phyloP scores from a whole-genome alignment of 2,797 vertebrate species.

The Euthynnus affinis region DNA sequence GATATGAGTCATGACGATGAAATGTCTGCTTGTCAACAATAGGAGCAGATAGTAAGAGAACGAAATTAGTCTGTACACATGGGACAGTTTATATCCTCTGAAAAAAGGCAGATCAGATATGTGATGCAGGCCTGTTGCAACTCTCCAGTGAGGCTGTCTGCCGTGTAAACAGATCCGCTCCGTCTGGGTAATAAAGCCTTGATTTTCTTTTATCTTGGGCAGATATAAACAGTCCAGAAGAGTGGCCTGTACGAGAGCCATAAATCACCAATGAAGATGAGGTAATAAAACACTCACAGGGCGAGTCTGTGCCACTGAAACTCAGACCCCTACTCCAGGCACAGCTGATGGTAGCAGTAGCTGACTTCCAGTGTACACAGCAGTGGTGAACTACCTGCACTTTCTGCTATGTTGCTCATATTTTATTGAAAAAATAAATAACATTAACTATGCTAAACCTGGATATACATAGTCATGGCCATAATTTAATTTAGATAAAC shows the following conservation, averaged over 20 bases:
- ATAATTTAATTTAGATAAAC: constrained; percentile 42
- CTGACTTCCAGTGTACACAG: constrained; percentile 39
- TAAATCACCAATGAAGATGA: constrained; percentile 78
- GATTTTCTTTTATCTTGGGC: constrained; percentile 80
- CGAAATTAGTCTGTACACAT: constrained; percentile 40
- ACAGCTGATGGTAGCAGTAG: constrained; percentile 61
- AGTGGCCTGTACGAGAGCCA: constrained; percentile 60
- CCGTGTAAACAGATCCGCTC: constrained; percentile 72
- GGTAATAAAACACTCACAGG: constrained; percentile 76
- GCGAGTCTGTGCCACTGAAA: constrained; percentile 47
- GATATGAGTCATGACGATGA: constrained; percentile 30
- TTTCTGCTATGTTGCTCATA: constrained; percentile 16
- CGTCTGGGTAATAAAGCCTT: constrained; percentile 72
- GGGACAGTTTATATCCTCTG: constrained; percentile 48
- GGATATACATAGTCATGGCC: constrained; percentile 5
- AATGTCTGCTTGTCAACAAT: constrained; percentile 36
- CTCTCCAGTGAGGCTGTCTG: constrained; percentile 52
- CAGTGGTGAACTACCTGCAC: constrained; percentile 33
- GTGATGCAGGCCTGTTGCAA: constrained; percentile 52
- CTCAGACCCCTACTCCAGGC: constrained; percentile 58
- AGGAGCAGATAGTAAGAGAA: constrained; percentile 16
- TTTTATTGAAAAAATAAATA: constrained; percentile 32
- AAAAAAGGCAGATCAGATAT: constrained; percentile 62
- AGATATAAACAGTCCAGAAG: constrained; percentile 78
- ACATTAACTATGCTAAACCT: constrained; percentile 17